Base-by-base conservation (phyloP, 2,888 invertebrate genomes). In the Sarcophaga variegata region DNA sequence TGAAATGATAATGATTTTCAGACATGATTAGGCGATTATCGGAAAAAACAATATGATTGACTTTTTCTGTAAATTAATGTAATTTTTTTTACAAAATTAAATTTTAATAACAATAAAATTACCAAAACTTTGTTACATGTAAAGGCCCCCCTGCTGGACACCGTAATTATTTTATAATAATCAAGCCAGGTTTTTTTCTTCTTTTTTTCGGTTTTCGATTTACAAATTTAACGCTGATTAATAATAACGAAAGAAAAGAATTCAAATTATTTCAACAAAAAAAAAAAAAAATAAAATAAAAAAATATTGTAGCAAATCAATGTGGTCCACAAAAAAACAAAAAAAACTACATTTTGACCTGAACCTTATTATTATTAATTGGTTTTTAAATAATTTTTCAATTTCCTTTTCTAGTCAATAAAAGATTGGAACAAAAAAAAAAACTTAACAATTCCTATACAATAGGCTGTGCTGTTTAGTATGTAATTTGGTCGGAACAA, bases 371-470 rank as follows among this genome's bases (percentile, higher is more conserved):
- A 81, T 87, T 75, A 84, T 84, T 84, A 87, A 87, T 87, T 81
- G 71, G 59, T 84, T 87, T 87, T 84, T 81, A 87, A 87, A 87
- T 71, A 84, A 84, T 81, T 84, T 37, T 87, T 87, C 87, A 81
- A 87, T 84, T 87, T 87, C 84, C 87, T 84, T 81, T 84, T 75
- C 79, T 78, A 67, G 47, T 12, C 12, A 27, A 63, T 20, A 11
- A 14, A 69, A 75, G 78, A 84, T 76, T 62, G 71, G 69, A 11
- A 37, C 3, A 27, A 4, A 27, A 8, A 37, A 37, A 37, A 37
- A 37, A 37, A 69, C n/a, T 22, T 63, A 37, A 37, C 37, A 37
- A 60, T 27, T 25, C 59, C 17, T 59, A 59, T 17, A 71, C 64
- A 71, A 64, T 74, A 71, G 81, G 74, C 37, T 37, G 8, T 37